phyloP scores from a whole-genome alignment of 1,140 invertebrate genomes.

The Cardiocondyla obscurior region DNA sequence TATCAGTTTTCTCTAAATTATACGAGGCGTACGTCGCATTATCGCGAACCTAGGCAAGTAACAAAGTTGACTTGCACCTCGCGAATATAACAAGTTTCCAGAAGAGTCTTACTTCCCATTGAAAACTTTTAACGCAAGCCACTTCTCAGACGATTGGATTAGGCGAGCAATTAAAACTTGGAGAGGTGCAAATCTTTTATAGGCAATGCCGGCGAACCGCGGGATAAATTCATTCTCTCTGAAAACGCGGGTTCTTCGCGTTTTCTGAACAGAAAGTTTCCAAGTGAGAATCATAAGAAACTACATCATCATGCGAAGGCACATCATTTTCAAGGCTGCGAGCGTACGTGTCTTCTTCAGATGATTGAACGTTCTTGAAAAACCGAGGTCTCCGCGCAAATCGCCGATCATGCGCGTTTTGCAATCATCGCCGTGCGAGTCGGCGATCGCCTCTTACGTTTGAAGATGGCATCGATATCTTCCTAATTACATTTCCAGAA shows the following conservation, averaged over 20 bases:
- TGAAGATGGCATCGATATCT: not conserved
- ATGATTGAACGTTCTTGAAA: slow-evolving; percentile 18
- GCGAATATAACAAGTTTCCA: not conserved
- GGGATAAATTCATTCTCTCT: not conserved
- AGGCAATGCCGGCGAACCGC: not conserved
- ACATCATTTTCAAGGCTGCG: slow-evolving; percentile 29
- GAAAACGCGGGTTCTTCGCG: not conserved
- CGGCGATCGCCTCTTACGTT: not conserved
- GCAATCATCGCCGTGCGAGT: not conserved
- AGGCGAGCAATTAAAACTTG: not conserved
- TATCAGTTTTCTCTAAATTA: slow-evolving; percentile 21
- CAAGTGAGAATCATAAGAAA: slow-evolving; percentile 20
- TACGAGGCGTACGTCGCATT: not conserved
- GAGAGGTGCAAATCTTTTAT: not conserved
- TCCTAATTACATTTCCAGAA: not conserved
- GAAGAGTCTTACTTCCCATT: not conserved
- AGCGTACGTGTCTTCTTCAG: not conserved
- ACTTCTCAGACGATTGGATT: not conserved
- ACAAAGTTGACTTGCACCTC: not conserved
- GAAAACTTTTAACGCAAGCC: not conserved
- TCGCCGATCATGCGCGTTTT: slow-evolving; percentile 3
- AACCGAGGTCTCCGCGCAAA: slow-evolving; percentile 10
- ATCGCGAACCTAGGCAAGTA: not conserved
- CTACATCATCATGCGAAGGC: not conserved
- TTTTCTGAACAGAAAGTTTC: not conserved